Evolutionary conservation across 2,797 vertebrate genomes (phyloP).

Genomic region (Enteromius fasciolatus): DNA sequence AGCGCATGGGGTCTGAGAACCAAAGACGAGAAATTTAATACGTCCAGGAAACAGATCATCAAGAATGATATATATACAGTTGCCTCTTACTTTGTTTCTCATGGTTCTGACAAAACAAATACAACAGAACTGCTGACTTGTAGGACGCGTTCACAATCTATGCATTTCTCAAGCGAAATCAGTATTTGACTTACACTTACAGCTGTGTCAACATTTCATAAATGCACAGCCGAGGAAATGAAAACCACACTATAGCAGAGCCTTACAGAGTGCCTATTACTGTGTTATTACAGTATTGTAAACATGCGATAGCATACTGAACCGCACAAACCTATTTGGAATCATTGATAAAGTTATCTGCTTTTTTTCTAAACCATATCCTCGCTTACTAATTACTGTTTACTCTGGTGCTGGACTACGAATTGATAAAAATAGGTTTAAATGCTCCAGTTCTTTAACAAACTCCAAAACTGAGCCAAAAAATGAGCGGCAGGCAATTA

Average conservation of each 20-base stretch:
- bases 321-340: not conserved
- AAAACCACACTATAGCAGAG: not conserved
- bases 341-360: not conserved
- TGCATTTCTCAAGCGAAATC: not conserved
- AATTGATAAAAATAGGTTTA: constrained; percentile 20
- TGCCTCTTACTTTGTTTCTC: constrained; percentile 35
- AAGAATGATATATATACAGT: constrained; percentile 34
- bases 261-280: not conserved
- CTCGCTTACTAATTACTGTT: not conserved
- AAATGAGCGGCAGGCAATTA: constrained; percentile 35
- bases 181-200: not conserved
- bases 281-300: constrained; percentile 30
- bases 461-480: constrained; percentile 12
- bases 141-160: not conserved
- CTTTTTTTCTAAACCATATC: constrained; percentile 10
- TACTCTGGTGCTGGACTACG: constrained; percentile 4
- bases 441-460: constrained; percentile 21
- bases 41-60: constrained; percentile 47
- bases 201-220: constrained; percentile 29
- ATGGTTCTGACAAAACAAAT: constrained; percentile 14
- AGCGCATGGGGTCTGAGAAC: constrained; percentile 52
- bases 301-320: constrained; percentile 14
- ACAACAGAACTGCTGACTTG: constrained; percentile 21
- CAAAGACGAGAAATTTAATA: constrained; percentile 51
- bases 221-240: constrained; percentile 11